Percentiles rank a stretch among this genome's conserved stretches.
phyloP scores from a whole-genome alignment of 2,888 invertebrate species.

The Macrophya alboannulata region DNA sequence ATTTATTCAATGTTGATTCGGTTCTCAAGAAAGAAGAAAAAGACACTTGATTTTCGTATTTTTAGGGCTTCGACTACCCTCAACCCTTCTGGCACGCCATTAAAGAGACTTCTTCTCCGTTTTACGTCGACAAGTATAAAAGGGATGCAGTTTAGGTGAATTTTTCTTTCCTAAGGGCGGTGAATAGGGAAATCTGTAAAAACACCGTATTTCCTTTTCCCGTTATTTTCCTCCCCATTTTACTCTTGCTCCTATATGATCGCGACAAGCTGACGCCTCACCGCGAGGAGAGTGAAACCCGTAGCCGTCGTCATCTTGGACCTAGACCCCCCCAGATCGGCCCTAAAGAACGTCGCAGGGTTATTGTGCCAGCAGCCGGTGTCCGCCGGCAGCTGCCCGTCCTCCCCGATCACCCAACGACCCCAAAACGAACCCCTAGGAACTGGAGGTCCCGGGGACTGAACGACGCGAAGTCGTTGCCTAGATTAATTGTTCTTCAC shows the following conservation, averaged over 20 bases:
- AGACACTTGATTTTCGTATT: background rate
- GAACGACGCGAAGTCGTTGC: slow-evolving; percentile 63
- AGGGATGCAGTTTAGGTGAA: slow-evolving; percentile 18
- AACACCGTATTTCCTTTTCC: slow-evolving; percentile 16
- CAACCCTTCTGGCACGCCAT: background rate
- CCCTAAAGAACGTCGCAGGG: slow-evolving; percentile 65
- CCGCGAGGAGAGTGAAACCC: slow-evolving; percentile 45
- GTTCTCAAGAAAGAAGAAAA: background rate
- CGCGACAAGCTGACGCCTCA: slow-evolving; percentile 69
- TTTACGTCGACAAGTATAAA: background rate
- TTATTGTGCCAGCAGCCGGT: slow-evolving; percentile 76
- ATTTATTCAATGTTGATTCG: too few species aligned
- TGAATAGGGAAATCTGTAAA: background rate
- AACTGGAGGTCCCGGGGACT: slow-evolving; percentile 21
- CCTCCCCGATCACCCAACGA: slow-evolving; percentile 46
- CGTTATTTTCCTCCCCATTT: slow-evolving; percentile 13
- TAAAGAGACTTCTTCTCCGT: background rate
- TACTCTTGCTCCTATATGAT: slow-evolving; percentile 25
- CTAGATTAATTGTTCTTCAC: slow-evolving; percentile 69
- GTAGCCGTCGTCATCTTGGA: slow-evolving; percentile 58
- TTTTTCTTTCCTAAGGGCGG: background rate
- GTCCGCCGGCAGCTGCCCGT: slow-evolving; percentile 74
- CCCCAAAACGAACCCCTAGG: slow-evolving; percentile 43
- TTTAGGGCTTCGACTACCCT: background rate
- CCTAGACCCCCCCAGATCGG: slow-evolving; percentile 46